A percentile compares a stretch with the other conserved stretches of the same genome.
phyloP scores from a whole-genome alignment of 2,888 invertebrate species.

The Galerucella pusilla region DNA sequence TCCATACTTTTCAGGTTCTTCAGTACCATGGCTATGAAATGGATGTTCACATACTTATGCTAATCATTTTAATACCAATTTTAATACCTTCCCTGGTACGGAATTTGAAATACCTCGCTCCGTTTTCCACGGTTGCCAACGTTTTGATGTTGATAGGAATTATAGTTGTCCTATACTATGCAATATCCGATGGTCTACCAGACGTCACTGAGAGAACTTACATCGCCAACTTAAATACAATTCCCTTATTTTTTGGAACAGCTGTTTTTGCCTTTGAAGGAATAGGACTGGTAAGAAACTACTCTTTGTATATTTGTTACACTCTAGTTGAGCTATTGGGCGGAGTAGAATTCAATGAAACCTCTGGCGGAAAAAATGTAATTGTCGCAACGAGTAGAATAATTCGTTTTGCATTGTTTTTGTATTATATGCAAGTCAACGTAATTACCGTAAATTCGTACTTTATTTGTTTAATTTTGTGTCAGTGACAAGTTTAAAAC shows the following conservation, averaged over 20 bases:
- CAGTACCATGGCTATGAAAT: conserved; percentile 72
- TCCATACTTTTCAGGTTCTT: conserved; percentile 70
- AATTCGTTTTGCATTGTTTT: too few relatives aligned
- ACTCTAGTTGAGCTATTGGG: neutral
- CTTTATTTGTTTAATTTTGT: too few relatives aligned
- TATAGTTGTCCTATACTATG: conserved; percentile 81
- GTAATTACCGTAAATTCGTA: too few relatives aligned
- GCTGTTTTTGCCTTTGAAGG: conserved; percentile 98
- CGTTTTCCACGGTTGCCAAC: conserved; percentile 83
- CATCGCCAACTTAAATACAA: conserved; percentile 69
- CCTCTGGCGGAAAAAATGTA: too few relatives aligned
- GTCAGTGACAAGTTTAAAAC: too few relatives aligned
- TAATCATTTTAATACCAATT: conserved; percentile 77
- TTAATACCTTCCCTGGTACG: conserved; percentile 80
- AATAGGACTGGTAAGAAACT: conserved; percentile 79
- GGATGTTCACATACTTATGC: conserved; percentile 79
- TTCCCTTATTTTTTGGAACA: conserved; percentile 95
- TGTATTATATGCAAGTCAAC: too few relatives aligned
- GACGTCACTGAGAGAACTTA: conserved; percentile 70
- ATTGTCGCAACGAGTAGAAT: too few relatives aligned
- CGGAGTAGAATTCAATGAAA: too few relatives aligned
- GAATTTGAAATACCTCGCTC: conserved; percentile 80
- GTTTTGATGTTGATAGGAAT: conserved; percentile 80
- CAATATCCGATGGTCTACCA: conserved; percentile 77
- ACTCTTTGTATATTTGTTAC: neutral